Conservation (phyloP, 1,140 invertebrate genomes). For the Stegodyphus mimosarum region DNA sequence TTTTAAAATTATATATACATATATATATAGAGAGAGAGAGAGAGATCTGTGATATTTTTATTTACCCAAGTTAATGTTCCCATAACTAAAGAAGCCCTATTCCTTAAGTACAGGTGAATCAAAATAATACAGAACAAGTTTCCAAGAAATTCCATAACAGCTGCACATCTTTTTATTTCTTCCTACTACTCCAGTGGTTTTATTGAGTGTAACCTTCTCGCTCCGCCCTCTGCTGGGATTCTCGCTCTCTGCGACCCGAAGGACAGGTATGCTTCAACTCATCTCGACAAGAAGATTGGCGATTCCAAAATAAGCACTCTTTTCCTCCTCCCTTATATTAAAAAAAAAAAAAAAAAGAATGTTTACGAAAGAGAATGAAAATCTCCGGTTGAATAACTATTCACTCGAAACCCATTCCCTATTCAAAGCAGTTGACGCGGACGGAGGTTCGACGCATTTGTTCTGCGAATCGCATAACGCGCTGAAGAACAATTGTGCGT, state of each 20-base stretch:
- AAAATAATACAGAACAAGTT: no score
- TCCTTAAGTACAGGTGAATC: no score
- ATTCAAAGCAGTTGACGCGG: constrained; percentile 20
- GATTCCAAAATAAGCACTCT: background rate
- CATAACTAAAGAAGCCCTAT: no score
- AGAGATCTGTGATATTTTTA: no score
- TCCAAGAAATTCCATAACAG: no score
- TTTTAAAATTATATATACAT: no score
- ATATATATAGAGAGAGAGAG: no score
- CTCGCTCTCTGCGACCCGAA: background rate
- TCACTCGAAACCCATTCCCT: constrained; percentile 1
- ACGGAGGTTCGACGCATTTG: background rate
- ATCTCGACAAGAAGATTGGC: background rate
- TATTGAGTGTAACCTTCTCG: no score
- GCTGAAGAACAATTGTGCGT: constrained; percentile 50
- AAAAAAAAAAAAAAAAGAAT: background rate
- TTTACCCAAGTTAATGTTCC: no score
- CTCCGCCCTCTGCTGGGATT: no score
- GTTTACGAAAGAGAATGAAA: constrained; percentile 1
- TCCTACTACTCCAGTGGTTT: no score
- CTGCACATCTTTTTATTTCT: no score
- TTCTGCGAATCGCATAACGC: constrained; percentile 15
- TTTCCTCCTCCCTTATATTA: background rate
- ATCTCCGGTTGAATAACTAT: constrained; percentile 4
- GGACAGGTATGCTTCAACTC: background rate